Conservation (phyloP, 37 sponge, comb jelly and placozoan species). For the Lycopodina hypogea region DNA sequence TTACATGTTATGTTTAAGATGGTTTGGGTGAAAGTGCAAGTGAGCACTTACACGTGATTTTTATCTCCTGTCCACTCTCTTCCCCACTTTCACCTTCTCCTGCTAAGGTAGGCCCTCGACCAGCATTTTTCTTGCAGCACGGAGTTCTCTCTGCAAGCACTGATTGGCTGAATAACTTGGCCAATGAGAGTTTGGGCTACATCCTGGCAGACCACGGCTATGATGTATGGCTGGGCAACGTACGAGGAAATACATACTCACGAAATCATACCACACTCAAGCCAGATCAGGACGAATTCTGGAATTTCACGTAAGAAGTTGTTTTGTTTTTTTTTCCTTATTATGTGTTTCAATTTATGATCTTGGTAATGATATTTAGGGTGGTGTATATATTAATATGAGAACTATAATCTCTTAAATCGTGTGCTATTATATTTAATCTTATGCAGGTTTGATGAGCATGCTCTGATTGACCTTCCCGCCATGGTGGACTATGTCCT, state of each 20-base stretch:
- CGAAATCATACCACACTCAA: constrained; percentile 67
- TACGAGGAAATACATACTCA: constrained; percentile 95
- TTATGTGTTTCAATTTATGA: too few relatives aligned
- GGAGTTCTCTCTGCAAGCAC: constrained; percentile 81
- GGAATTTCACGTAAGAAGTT: constrained; percentile 75
- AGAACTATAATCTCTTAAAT: not conserved
- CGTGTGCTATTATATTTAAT: not conserved
- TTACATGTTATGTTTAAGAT: too few relatives aligned
- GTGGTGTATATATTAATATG: not conserved
- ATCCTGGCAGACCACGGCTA: constrained; percentile 92
- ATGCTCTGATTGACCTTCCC: constrained; percentile 42
- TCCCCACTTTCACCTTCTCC: too few relatives aligned
- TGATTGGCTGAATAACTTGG: constrained; percentile 84
- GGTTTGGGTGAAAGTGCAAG: too few relatives aligned
- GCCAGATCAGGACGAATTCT: constrained; percentile 71
- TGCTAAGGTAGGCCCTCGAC: constrained; percentile 1
- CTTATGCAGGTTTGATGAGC: constrained; percentile 76
- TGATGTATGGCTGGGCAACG: constrained; percentile 98
- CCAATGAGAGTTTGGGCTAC: constrained; percentile 79
- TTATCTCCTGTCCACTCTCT: too few relatives aligned
- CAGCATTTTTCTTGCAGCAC: constrained; percentile 89
- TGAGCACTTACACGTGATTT: too few relatives aligned
- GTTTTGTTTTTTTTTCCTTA: too few relatives aligned
- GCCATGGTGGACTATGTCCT: constrained; percentile 82
- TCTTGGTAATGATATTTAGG: too few relatives aligned